Base-by-base conservation (phyloP, 2,888 invertebrate species). In the Caenorhabditis panamensis region DNA sequence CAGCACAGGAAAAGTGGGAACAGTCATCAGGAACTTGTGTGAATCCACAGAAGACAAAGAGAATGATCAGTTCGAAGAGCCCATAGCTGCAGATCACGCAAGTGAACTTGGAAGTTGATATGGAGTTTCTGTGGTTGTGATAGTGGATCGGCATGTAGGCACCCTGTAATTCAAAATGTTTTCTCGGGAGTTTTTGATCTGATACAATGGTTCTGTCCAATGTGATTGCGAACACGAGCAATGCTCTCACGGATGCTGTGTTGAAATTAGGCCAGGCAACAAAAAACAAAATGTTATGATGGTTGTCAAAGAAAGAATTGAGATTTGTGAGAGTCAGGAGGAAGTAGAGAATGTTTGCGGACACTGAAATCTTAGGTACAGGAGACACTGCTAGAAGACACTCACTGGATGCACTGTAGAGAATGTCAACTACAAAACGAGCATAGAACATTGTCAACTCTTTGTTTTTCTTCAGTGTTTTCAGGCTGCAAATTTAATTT, bases 121-220 rank as follows among this genome's bases (percentile, higher is more conserved):
- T 22, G 6, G 24, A 41, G 22, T 41, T 41, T 13, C 41, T 5
- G 13, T 41, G 13, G 16, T 41, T 41, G 13, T 41, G 41, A 16
- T 41, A 41, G 13, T 9, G 13, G 13, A 41, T 41, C 13, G 41
- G 41, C 13, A 41, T 9, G 41, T 41, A 41, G 2, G 41, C 41
- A 41, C 41, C 41, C 41, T 41, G 31, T 4, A 9, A n/a, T n/a
- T 9, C 28, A 36, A 58, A 59, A 22, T 1, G 18, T 58, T 59
- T 41, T 8, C 9, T 9, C 31, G 31, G 9, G 31, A n/a, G n/a
- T n/a, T n/a, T n/a, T n/a, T n/a, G n/a, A n/a, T n/a, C n/a, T n/a
- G n/a, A n/a, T n/a, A 61, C 59, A 41, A 41, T 41, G 8, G 41
- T 44, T 18, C 63, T 18, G 13, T 63, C 63, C 20, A 63, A 5